Base-by-base conservation (phyloP, 2,888 invertebrate genomes). In the Physocephala rufipes region DNA sequence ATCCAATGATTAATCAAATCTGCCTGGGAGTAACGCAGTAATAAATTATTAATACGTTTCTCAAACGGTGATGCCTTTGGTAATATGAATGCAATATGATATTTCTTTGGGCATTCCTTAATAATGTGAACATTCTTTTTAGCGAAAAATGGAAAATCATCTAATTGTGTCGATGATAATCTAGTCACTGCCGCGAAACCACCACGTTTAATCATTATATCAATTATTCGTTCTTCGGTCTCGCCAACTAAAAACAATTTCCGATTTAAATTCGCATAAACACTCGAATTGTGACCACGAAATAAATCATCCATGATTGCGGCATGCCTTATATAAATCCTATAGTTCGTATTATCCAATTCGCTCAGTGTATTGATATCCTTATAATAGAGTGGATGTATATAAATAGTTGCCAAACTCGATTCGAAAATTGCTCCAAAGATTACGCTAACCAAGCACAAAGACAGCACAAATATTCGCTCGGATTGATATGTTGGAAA, bases 371-470 rank as follows among this genome's bases (percentile, higher is more conserved):
- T 86, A 53, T 85, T 84, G 12, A 85, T 82, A 75, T 87, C 85
- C 0, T 81, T 81, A 65, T 86, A 87, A 76, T 83, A 85, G 3
- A 84, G 74, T 0, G 87, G 86, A 4, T 80, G 81, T 58, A 85
- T 85, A 67, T 86, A 84, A 0, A 85, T 84, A 0, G 85, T 87
- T 3, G 87, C 85, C 64, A 87, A 77, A 43, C 84, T 85, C 5
- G 87, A 86, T 74, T 87, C 87, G 59, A 87, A 82, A 15, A 86
- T 68, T 0, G 86, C 85, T 2, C 85, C 85, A 68, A 86, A 83
- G 43, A 86, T 85, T 12, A 87, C 84, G 73, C 86, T 83, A 1
- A 85, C 83, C 65, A 87, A 65, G 67, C 83, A 82, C n/a, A 86
- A 73, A 0, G 86, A 82, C 1, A 81, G 79, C 15, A 86, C 76